Percentiles rank a stretch among this genome's conserved stretches.
Conservation (phyloP, 2,113 vertebrate genomes). For the Sisor rabdophorus region DNA sequence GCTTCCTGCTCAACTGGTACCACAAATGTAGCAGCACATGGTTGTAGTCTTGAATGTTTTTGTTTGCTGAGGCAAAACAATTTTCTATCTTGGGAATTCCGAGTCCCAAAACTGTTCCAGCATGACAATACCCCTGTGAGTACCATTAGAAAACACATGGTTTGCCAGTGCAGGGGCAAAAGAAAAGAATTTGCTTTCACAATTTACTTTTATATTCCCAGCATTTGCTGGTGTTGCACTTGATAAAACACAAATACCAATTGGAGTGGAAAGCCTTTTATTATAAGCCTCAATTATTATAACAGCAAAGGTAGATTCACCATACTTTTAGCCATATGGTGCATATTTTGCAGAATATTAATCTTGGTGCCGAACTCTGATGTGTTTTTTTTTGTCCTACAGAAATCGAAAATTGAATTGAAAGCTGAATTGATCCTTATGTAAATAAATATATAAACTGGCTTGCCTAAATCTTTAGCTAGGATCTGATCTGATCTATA, state of each 20-base stretch:
- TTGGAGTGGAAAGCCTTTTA: too few relatives aligned
- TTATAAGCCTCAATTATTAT: too few relatives aligned
- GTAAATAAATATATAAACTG: background rate
- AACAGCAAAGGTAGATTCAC: too few relatives aligned
- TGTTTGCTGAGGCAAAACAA: background rate
- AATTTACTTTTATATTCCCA: too few relatives aligned
- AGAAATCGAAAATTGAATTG: too few relatives aligned
- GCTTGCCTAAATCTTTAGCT: background rate
- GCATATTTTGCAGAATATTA: too few relatives aligned
- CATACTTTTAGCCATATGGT: too few relatives aligned
- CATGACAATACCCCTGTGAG: background rate
- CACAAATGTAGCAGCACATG: background rate
- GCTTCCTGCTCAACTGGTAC: background rate
- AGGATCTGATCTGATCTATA: background rate
- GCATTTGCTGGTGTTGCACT: too few relatives aligned
- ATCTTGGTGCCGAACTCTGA: too few relatives aligned
- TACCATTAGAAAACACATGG: background rate
- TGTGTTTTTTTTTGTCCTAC: too few relatives aligned
- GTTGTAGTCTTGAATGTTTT: background rate
- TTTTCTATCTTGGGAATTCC: background rate
- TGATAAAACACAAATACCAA: too few relatives aligned
- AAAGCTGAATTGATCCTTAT: background rate
- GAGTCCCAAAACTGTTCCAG: background rate
- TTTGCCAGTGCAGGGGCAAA: background rate
- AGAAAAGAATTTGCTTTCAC: too few relatives aligned